Base-by-base conservation (phyloP, 2,888 invertebrate species). In the Brachylomia viminalis region DNA sequence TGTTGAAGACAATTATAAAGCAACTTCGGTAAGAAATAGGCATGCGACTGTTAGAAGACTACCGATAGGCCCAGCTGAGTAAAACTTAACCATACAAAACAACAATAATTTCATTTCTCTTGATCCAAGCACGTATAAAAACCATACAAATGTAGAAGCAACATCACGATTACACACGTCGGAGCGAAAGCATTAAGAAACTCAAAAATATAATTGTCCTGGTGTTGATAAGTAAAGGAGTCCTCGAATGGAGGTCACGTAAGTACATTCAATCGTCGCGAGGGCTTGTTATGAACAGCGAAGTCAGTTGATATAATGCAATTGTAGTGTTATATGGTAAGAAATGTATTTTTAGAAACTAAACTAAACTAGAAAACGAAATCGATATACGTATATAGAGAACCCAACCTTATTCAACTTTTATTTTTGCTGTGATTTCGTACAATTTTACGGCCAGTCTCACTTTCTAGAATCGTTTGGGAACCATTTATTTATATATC, bases 171-270 rank as follows among this genome's bases (percentile, higher is more conserved):
- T 67, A 54, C 33, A 66, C 59, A 78, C 61, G 47, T 56, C 70
- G 73, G 45, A 75, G 74, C 27, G n/a, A 66, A 58, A 58, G 61
- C 54, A 72, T 78, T 74, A 75, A 70, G 67, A 84, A 84, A 79
- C 45, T 81, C 61, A 75, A 20, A 73, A 73, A 77, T 71, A 82
- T 81, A 77, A 86, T 78, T 86, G 77, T 64, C 70, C 58, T 73
- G 66, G 52, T 82, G 69, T 82, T 85, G 72, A 73, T 82, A 77
- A 65, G 77, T 69, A 54, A 72, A 80, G 33, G 49, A 85, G 54
- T 74, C 73, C 72, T 75, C 68, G 71, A 75, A 85, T 80, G 76
- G 83, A 87, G 87, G 85, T 85, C 87, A 82, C 87, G 83, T n/a
- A n/a, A n/a, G n/a, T 85, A 74, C 74, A 78, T 80, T 72, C 80